phyloP scores from a whole-genome alignment of 2,797 vertebrate species.

The Lycodopsis pacificus region DNA sequence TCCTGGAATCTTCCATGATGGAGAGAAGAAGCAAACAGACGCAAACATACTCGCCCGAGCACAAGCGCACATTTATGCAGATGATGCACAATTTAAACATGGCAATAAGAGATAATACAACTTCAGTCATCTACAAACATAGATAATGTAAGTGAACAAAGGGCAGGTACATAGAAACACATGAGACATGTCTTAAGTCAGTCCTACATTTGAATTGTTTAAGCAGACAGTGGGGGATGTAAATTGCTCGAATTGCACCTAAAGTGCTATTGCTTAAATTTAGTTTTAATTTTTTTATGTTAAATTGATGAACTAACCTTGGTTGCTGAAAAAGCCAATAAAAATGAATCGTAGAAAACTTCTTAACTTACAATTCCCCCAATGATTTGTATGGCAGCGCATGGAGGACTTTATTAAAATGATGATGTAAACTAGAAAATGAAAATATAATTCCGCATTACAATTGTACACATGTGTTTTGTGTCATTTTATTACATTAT shows the following conservation, averaged over 20 bases:
- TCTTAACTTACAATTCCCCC: too few species aligned
- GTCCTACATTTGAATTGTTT: background rate
- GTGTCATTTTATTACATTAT: too few species aligned
- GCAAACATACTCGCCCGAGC: background rate
- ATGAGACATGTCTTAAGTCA: background rate
- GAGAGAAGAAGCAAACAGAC: conserved; percentile 27
- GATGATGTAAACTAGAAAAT: background rate
- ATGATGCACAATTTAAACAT: conserved; percentile 20
- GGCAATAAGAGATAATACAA: background rate
- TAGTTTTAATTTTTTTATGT: background rate
- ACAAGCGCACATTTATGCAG: background rate
- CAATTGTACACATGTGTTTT: too few species aligned
- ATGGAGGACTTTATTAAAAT: background rate
- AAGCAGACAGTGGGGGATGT: background rate
- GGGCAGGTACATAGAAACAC: background rate
- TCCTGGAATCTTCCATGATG: conserved; percentile 34
- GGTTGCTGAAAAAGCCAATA: background rate
- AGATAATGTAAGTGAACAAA: background rate
- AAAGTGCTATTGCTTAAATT: background rate
- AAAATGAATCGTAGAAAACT: too few species aligned
- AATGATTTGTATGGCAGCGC: background rate
- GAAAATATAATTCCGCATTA: too few species aligned
- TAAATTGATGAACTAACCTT: background rate
- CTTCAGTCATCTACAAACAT: background rate
- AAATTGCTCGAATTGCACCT: background rate